These are phyloP conservation scores for Aurelia sp. DNA, from an alignment of 30 jellyfish, hydroid and myxozoan species.

Conservation along the genomic window DNA sequence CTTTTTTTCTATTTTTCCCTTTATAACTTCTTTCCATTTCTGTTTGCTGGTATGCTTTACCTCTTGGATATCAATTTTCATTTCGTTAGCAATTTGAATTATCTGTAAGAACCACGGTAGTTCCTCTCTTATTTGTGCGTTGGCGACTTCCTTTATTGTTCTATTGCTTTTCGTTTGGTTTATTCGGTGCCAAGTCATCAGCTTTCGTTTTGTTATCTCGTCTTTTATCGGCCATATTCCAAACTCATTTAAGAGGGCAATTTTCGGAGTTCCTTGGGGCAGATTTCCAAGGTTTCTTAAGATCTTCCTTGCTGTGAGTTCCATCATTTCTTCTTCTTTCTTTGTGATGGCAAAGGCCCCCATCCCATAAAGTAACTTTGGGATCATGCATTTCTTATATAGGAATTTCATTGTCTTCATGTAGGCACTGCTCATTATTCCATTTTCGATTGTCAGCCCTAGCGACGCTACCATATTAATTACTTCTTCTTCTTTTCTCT, in stretches of 20 bases:
- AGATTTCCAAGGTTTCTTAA: slow-evolving; percentile 25
- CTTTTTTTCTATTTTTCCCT: background rate
- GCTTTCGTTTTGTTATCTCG: slow-evolving; percentile 15
- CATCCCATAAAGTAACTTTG: slow-evolving; percentile 4
- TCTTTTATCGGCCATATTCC: slow-evolving; percentile 22
- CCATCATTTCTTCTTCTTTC: slow-evolving; percentile 18
- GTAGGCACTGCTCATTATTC: slow-evolving; percentile 10
- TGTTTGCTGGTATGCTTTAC: background rate
- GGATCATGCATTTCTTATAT: slow-evolving; percentile 14
- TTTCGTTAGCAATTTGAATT: background rate
- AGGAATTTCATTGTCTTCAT: background rate
- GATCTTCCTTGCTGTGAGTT: background rate
- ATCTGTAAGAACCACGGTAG: slow-evolving; percentile 5
- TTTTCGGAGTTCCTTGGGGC: slow-evolving; percentile 30
- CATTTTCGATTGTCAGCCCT: background rate
- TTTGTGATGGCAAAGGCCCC: slow-evolving; percentile 15
- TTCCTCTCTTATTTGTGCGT: background rate
- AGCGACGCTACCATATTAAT: no score
- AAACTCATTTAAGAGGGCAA: slow-evolving; percentile 16
- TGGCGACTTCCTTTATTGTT: background rate
- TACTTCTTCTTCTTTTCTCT: no score
- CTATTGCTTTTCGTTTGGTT: background rate
- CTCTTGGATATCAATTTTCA: background rate
- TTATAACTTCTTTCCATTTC: background rate
- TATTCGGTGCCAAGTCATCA: slow-evolving; percentile 16